Conservation (phyloP, 2,888 invertebrate genomes). For the Hipparchia sbordonii region DNA sequence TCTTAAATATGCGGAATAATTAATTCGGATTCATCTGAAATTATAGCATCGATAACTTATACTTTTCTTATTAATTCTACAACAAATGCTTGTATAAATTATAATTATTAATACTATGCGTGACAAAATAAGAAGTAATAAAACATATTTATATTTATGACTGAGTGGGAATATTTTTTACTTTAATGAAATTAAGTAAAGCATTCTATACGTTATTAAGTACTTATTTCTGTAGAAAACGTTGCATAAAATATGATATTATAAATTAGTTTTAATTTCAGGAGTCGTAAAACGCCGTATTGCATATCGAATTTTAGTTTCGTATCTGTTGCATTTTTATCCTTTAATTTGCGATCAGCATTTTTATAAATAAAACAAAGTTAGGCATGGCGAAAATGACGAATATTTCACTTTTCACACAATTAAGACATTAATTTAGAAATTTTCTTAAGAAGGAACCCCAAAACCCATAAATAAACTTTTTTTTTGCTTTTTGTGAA, state of each 20-base stretch:
- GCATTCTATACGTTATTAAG: neutral
- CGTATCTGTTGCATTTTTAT: too few relatives aligned
- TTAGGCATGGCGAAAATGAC: too few relatives aligned
- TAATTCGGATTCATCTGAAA: neutral
- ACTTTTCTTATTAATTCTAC: slow-evolving; percentile 16
- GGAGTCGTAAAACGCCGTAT: too few relatives aligned
- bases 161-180: too few relatives aligned
- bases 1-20: neutral
- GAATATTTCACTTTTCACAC: too few relatives aligned
- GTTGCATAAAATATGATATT: too few relatives aligned
- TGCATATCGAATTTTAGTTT: too few relatives aligned
- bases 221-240: too few relatives aligned
- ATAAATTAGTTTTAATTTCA: too few relatives aligned
- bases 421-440: too few relatives aligned
- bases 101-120: slow-evolving; percentile 4
- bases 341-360: too few relatives aligned
- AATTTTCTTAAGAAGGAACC: neutral
- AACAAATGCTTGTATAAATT: slow-evolving; percentile 12
- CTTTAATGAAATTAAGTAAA: neutral
- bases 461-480: slow-evolving; percentile 5
- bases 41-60: slow-evolving; percentile 9
- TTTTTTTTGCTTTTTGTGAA: slow-evolving; percentile 14
- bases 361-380: too few relatives aligned
- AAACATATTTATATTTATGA: neutral
- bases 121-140: neutral